Conservation (phyloP, 2,888 invertebrate genomes). For the Fragum whitleyi region DNA sequence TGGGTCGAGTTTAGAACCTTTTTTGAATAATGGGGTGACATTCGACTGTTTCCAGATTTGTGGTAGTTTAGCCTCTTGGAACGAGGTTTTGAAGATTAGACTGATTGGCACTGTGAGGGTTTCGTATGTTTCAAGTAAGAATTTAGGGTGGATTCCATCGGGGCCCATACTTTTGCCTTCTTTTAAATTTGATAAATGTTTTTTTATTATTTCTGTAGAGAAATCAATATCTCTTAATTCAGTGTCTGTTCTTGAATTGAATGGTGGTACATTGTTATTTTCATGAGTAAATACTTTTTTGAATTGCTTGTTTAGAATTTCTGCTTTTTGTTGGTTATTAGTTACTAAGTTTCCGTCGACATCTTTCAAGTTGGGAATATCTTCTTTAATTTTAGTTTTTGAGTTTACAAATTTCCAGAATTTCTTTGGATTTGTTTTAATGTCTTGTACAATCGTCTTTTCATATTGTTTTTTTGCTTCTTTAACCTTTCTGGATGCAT, state of each 20-base stretch:
- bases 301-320: not conserved
- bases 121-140: not conserved
- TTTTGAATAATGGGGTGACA: not conserved
- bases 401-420: not conserved
- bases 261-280: not conserved
- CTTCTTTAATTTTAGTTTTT: not conserved
- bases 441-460: not conserved
- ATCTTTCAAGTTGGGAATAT: not conserved
- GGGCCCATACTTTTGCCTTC: not conserved
- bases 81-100: no score
- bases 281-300: not conserved
- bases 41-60: not conserved
- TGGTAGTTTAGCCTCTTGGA: no score
- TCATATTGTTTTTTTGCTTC: not conserved
- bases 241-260: not conserved
- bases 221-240: not conserved
- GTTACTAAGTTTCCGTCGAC: not conserved
- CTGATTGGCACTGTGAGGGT: not conserved
- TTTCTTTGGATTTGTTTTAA: conserved; percentile 3
- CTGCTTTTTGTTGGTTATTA: not conserved
- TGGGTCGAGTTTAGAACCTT: not conserved
- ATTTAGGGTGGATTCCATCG: not conserved
- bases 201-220: not conserved
- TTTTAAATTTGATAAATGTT: not conserved
- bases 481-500: not conserved